phyloP scores from a whole-genome alignment of 2,888 invertebrate genomes.

The Gasteruption jaculator region DNA sequence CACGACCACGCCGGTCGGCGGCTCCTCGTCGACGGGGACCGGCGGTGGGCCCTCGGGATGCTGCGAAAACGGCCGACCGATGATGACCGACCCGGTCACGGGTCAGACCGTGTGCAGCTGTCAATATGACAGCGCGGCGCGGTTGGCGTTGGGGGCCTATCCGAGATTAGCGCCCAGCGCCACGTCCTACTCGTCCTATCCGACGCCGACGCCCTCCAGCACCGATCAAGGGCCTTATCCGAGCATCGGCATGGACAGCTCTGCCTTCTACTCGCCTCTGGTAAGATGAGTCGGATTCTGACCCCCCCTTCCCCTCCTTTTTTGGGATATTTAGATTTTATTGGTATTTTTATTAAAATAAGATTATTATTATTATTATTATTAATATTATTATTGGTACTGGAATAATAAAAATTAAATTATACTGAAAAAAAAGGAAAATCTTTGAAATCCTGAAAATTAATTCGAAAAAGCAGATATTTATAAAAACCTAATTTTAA shows the following conservation, averaged over 20 bases:
- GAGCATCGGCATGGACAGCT: constrained; percentile 88
- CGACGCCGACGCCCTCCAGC: constrained; percentile 82
- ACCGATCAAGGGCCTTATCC: constrained; percentile 91
- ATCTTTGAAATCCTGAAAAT: too few relatives aligned
- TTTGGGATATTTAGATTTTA: too few relatives aligned
- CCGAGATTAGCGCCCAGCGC: constrained; percentile 72
- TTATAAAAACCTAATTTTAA: too few relatives aligned
- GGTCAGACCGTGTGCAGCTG: constrained; percentile 93
- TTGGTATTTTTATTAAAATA: too few relatives aligned
- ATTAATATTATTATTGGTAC: too few relatives aligned
- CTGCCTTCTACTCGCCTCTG: constrained; percentile 92
- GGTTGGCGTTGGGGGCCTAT: constrained; percentile 78
- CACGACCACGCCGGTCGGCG: constrained; percentile 48
- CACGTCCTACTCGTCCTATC: constrained; percentile 73
- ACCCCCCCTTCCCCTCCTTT: not conserved
- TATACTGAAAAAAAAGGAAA: too few relatives aligned
- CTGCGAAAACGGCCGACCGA: constrained; percentile 87
- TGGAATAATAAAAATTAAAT: too few relatives aligned
- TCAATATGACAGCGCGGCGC: constrained; percentile 81
- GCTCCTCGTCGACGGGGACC: constrained; percentile 33
- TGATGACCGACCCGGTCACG: constrained; percentile 89
- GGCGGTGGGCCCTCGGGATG: constrained; percentile 56
- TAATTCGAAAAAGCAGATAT: too few relatives aligned
- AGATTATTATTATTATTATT: too few relatives aligned
- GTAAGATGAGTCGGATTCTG: too few relatives aligned